phyloP scores from a whole-genome alignment of 1,140 invertebrate species.

The Brachionus calyciflorus region DNA sequence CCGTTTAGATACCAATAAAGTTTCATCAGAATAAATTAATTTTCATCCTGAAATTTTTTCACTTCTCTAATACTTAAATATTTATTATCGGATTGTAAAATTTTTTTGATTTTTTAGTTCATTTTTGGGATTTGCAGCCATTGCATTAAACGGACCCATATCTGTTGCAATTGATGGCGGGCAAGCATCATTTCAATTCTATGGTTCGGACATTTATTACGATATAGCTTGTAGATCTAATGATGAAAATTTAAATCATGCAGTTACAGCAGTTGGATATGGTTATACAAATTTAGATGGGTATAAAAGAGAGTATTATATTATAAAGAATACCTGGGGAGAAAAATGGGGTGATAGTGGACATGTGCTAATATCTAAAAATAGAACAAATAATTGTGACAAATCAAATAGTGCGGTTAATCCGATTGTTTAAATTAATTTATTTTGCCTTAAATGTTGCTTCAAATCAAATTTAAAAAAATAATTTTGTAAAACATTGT shows the following conservation, averaged over 20 bases:
- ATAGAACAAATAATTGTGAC: constrained; percentile 82
- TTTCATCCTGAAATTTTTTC: no score
- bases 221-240: background rate
- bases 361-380: constrained; percentile 84
- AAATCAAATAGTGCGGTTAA: constrained; percentile 72
- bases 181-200: constrained; percentile 28
- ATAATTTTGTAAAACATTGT: no score
- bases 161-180: constrained; percentile 74
- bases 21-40: no score
- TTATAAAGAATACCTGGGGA: constrained; percentile 49
- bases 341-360: constrained; percentile 36
- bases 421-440: constrained; percentile 53
- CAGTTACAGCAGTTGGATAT: constrained; percentile 41
- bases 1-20: no score
- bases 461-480: no score
- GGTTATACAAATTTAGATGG: background rate
- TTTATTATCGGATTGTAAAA: no score
- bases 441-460: no score
- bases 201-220: constrained; percentile 38
- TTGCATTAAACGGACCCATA: constrained; percentile 78
- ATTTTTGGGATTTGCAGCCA: constrained; percentile 52
- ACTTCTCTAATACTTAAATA: no score
- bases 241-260: constrained; percentile 8
- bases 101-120: no score
- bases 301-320: constrained; percentile 48